These are phyloP conservation scores for Ditylenchus weischeri DNA, from an alignment of 2,888 invertebrate genomes.

Conservation along the genomic window DNA sequence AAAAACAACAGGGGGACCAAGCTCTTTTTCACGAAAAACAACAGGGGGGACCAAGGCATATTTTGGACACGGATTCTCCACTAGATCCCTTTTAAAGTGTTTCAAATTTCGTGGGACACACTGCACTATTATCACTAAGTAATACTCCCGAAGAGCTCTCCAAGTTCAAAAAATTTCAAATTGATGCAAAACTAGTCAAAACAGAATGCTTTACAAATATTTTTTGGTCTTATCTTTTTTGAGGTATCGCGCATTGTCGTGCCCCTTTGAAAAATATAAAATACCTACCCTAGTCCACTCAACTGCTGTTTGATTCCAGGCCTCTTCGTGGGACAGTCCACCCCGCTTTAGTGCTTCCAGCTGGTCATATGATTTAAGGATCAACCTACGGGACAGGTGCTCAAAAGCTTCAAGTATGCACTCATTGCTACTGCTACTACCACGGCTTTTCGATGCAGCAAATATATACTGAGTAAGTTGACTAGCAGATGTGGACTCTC, in stretches of 20 bases:
- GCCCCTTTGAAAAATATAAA: not conserved
- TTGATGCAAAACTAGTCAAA: too few relatives aligned
- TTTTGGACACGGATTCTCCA: too few relatives aligned
- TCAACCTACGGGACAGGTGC: slow-evolving; percentile 47
- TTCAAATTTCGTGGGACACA: too few relatives aligned
- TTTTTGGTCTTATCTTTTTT: slow-evolving; percentile 58
- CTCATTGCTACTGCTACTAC: slow-evolving; percentile 59
- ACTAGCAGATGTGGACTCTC: not conserved
- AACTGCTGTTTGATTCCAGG: slow-evolving; percentile 46
- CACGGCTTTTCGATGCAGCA: not conserved
- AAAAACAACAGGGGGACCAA: too few relatives aligned
- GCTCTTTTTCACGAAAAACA: too few relatives aligned
- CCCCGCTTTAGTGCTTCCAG: slow-evolving; percentile 33
- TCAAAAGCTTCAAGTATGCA: slow-evolving; percentile 50
- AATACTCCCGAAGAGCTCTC: too few relatives aligned
- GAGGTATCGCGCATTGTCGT: too few relatives aligned
- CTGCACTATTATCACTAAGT: too few relatives aligned
- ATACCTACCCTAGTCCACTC: slow-evolving; percentile 38
- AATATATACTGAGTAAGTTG: slow-evolving; percentile 29
- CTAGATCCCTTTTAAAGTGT: too few relatives aligned
- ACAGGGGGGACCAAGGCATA: too few relatives aligned
- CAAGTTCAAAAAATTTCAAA: too few relatives aligned
- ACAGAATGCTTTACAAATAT: not conserved
- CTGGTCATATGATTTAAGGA: slow-evolving; percentile 40
- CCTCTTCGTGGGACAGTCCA: slow-evolving; percentile 32